Percentiles rank a stretch among this genome's conserved stretches.
Conservation (phyloP, 2,797 vertebrate species). For the Taeniopygia guttata region DNA sequence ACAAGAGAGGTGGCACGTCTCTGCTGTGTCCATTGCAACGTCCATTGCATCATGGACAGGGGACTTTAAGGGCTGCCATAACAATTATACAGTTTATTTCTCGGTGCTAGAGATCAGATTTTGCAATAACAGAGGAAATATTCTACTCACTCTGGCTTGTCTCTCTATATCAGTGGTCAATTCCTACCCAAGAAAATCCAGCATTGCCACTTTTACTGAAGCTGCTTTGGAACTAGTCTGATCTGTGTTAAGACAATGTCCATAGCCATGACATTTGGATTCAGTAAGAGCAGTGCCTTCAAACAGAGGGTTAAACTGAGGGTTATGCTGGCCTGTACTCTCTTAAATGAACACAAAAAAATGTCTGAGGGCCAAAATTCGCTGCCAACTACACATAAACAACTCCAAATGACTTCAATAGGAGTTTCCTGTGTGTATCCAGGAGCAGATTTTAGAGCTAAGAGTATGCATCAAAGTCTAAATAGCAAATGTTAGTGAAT, state of each 20-base stretch:
- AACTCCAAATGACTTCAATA: slow-evolving; percentile 43
- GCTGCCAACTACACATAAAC: slow-evolving; percentile 30
- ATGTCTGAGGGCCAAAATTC: slow-evolving; percentile 28
- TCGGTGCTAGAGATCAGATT: background rate
- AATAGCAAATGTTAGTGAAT: slow-evolving; percentile 43
- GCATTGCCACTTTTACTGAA: background rate
- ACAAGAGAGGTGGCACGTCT: background rate
- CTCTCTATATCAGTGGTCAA: background rate
- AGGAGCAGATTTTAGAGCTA: slow-evolving; percentile 52
- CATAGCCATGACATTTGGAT: background rate
- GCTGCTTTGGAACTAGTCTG: background rate
- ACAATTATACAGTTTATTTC: background rate
- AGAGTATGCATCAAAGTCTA: slow-evolving; percentile 48
- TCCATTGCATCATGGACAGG: background rate
- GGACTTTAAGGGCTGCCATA: background rate
- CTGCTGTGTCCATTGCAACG: rapidly evolving
- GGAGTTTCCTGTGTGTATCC: slow-evolving; percentile 52
- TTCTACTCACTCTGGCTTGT: background rate
- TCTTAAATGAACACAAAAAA: slow-evolving; percentile 42
- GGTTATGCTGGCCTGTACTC: background rate
- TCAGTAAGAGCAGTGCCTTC: background rate
- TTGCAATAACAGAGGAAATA: background rate
- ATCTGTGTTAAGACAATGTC: background rate
- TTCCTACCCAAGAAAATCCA: background rate
- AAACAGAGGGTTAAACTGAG: background rate